These are phyloP conservation scores for Subacronicta megacephala DNA, from an alignment of 2,888 invertebrate genomes.

Conservation along the genomic window DNA sequence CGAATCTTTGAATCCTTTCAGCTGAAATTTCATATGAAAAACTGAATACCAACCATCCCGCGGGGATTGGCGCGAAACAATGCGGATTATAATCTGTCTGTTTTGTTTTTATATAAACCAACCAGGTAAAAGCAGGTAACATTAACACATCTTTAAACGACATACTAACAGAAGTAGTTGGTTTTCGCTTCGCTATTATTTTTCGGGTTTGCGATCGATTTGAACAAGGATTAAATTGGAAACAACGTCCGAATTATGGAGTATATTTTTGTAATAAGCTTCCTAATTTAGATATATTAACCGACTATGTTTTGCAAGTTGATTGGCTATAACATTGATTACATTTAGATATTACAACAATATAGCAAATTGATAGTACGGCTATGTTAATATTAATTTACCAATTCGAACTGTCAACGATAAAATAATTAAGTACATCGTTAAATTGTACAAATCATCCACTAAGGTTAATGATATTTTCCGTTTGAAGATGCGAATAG, in stretches of 20 bases:
- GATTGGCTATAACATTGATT: too few species aligned
- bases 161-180: too few species aligned
- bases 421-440: slow-evolving; percentile 47
- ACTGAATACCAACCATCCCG: slow-evolving; percentile 36
- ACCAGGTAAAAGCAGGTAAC: neutral
- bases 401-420: slow-evolving; percentile 6
- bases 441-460: slow-evolving; percentile 48
- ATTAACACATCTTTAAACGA: neutral
- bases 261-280: too few species aligned
- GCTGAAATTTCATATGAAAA: slow-evolving; percentile 63
- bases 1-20: slow-evolving; percentile 71
- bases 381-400: slow-evolving; percentile 12
- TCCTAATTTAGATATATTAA: too few species aligned
- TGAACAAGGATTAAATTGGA: too few species aligned
- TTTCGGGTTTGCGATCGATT: too few species aligned
- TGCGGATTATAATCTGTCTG: slow-evolving; percentile 12
- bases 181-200: too few species aligned
- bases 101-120: slow-evolving; percentile 27
- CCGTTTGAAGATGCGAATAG: slow-evolving; percentile 50
- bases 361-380: slow-evolving; percentile 4
- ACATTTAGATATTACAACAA: too few species aligned
- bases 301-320: too few species aligned
- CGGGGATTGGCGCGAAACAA: slow-evolving; percentile 32
- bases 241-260: too few species aligned
- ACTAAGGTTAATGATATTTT: slow-evolving; percentile 54